Evolutionary conservation across 2,113 vertebrate species (phyloP).

Genomic region (Aldabrachelys gigantea): DNA sequence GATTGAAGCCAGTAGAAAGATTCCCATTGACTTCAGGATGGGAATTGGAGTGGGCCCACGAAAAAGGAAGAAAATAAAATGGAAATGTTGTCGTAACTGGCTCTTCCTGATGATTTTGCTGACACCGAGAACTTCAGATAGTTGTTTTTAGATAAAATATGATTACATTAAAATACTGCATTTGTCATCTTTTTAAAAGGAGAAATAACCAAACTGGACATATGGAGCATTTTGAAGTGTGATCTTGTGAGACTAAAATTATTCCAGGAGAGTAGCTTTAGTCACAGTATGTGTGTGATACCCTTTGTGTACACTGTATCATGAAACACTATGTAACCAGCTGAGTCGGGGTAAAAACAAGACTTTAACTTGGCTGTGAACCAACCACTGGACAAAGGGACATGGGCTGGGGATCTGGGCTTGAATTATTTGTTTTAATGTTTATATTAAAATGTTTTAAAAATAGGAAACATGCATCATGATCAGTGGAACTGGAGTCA

Average conservation of each 20-base stretch:
- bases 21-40: conserved; percentile 14
- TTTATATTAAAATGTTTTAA: neutral
- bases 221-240: conserved; percentile 76
- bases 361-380: neutral
- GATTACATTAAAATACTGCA: conserved; percentile 58
- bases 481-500: neutral
- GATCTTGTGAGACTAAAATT: conserved; percentile 75
- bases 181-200: conserved; percentile 70
- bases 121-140: conserved; percentile 44
- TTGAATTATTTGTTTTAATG: neutral
- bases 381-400: neutral
- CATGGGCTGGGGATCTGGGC: neutral
- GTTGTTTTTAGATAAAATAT: conserved; percentile 62
- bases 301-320: conserved; percentile 56
- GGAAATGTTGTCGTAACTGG: conserved; percentile 17
- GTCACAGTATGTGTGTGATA: conserved; percentile 61
- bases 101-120: conserved; percentile 48
- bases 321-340: neutral
- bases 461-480: neutral
- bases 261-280: conserved; percentile 71
- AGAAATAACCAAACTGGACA: conserved; percentile 74
- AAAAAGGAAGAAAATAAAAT: conserved; percentile 49
- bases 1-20: neutral
- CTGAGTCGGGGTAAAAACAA: neutral
- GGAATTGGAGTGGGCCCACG: conserved; percentile 31